These are phyloP conservation scores for Phrynocephalus versicolor DNA, from an alignment of 2,113 vertebrate species.

Conservation along the genomic window DNA sequence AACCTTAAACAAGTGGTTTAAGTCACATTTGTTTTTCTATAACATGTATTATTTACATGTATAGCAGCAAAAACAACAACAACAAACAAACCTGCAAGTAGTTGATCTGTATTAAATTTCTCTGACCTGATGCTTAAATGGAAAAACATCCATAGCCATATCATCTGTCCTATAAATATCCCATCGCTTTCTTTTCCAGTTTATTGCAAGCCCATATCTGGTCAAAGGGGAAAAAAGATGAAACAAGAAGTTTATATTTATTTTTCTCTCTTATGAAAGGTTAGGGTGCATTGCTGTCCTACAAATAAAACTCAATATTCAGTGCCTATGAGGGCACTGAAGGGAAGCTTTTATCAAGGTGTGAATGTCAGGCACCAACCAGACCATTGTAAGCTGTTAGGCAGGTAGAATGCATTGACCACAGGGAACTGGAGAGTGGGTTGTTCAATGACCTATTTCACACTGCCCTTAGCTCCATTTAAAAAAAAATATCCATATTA, in stretches of 20 bases:
- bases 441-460: slow-evolving; percentile 47
- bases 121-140: slow-evolving; percentile 17
- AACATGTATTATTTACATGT: neutral
- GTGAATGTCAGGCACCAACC: neutral
- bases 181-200: slow-evolving; percentile 33
- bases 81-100: neutral
- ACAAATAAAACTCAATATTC: slow-evolving; percentile 15
- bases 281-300: neutral
- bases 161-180: slow-evolving; percentile 45
- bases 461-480: slow-evolving; percentile 32
- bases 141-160: slow-evolving; percentile 25
- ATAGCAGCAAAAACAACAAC: slow-evolving; percentile 4
- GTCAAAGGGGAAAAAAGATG: neutral
- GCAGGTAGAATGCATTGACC: slow-evolving; percentile 30
- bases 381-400: slow-evolving; percentile 6
- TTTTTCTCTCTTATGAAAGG: neutral
- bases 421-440: slow-evolving; percentile 24
- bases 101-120: neutral
- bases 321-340: neutral
- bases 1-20: no score
- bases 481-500: slow-evolving; percentile 33
- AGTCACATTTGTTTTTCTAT: neutral
- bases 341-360: neutral
- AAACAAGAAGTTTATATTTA: neutral
- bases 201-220: slow-evolving; percentile 46